Conservation (phyloP, 2,888 invertebrate species). For the Julus scandinavius region DNA sequence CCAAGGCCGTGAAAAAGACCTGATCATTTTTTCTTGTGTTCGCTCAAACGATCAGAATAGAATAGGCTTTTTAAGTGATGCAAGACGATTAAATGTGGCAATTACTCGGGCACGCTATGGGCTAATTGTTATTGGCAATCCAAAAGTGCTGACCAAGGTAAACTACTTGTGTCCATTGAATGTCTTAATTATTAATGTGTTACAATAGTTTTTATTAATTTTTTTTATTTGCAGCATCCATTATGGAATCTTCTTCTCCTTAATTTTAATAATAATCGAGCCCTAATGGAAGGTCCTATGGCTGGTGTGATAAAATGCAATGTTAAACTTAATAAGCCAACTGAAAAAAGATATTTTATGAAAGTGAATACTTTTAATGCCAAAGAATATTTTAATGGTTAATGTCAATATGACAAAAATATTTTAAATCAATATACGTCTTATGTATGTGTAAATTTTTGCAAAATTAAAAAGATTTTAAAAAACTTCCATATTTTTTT, state of each 20-base stretch:
- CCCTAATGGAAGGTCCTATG: slow-evolving; percentile 95
- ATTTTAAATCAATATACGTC: no score
- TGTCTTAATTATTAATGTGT: neutral
- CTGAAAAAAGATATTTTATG: slow-evolving; percentile 98
- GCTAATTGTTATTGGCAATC: slow-evolving; percentile 98
- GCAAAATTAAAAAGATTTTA: no score
- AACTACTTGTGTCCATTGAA: slow-evolving; percentile 2
- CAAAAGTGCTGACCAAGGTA: slow-evolving; percentile 94
- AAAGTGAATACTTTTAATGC: slow-evolving; percentile 97
- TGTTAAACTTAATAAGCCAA: slow-evolving; percentile 97
- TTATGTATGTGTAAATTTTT: no score
- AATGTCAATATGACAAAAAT: neutral
- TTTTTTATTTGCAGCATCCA: slow-evolving; percentile 75
- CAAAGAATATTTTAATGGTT: neutral
- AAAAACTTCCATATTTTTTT: no score
- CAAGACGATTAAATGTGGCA: slow-evolving; percentile 96
- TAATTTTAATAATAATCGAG: slow-evolving; percentile 97
- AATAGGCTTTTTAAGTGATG: slow-evolving; percentile 75
- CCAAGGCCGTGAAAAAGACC: slow-evolving; percentile 70
- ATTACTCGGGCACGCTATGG: slow-evolving; percentile 97
- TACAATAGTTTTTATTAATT: slow-evolving; percentile 47
- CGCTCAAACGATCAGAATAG: slow-evolving; percentile 70
- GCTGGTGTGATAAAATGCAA: slow-evolving; percentile 96
- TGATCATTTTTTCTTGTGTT: slow-evolving; percentile 70
- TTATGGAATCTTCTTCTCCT: slow-evolving; percentile 98